Evolutionary conservation across 2,113 vertebrate genomes (phyloP).

Genomic region (Scophthalmus maximus): DNA sequence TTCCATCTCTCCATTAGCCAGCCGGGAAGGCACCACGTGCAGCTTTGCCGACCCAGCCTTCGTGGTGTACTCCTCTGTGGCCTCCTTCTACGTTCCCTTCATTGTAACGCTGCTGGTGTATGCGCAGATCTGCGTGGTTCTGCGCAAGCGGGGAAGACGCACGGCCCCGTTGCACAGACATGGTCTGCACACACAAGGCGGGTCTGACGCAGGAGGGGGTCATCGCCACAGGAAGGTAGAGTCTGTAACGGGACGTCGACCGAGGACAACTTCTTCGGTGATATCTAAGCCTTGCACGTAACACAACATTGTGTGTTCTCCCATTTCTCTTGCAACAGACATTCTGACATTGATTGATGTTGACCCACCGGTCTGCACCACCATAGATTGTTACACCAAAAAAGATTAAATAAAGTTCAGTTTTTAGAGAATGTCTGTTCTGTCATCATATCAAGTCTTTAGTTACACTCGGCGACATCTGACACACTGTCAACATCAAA

Average conservation of each 20-base stretch:
- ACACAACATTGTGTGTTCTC: neutral
- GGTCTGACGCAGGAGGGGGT: conserved; percentile 40
- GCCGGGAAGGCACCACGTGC: conserved; percentile 75
- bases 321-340: too few relatives aligned
- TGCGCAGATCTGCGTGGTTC: conserved; percentile 84
- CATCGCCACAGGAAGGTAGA: conserved; percentile 72
- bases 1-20: conserved; percentile 51
- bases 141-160: conserved; percentile 79
- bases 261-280: too few relatives aligned
- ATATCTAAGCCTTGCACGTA: too few relatives aligned
- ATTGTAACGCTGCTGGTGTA: conserved; percentile 85
- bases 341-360: neutral
- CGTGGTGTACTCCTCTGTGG: conserved; percentile 84
- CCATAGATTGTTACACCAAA: too few relatives aligned
- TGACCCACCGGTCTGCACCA: too few relatives aligned
- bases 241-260: neutral
- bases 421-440: too few relatives aligned
- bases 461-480: too few relatives aligned
- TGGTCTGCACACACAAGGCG: conserved; percentile 26
- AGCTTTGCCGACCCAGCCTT: conserved; percentile 84
- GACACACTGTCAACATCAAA: too few relatives aligned
- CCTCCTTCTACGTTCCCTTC: conserved; percentile 85
- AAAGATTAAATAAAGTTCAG: too few relatives aligned
- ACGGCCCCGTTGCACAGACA: conserved; percentile 71
- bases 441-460: too few relatives aligned